Conservation (phyloP, 2,797 vertebrate species). For the Valencia hispanica region DNA sequence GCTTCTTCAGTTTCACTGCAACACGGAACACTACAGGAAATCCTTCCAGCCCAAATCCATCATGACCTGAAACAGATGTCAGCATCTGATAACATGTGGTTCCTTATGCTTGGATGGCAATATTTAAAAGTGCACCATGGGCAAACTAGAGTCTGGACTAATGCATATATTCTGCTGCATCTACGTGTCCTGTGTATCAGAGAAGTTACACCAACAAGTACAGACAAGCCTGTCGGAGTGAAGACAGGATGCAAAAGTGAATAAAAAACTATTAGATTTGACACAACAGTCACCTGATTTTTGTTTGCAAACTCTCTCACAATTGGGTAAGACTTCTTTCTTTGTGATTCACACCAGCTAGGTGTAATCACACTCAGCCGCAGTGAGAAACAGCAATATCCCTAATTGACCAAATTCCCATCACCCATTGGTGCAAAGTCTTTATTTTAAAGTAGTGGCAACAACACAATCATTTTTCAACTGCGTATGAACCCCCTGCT, state of each 20-base stretch:
- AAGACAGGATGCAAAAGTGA: constrained; percentile 11
- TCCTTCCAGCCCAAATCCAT: no score
- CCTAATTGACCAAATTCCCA: constrained; percentile 20
- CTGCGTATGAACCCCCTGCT: constrained; percentile 28
- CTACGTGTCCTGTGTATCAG: constrained; percentile 13
- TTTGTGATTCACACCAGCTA: constrained; percentile 11
- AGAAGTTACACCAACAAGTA: constrained; percentile 5
- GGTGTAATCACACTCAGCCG: constrained; percentile 25
- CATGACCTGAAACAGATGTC: constrained; percentile 50
- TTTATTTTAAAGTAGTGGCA: constrained; percentile 30
- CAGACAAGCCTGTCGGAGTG: constrained; percentile 11
- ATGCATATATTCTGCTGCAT: constrained; percentile 34
- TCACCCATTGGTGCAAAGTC: constrained; percentile 29
- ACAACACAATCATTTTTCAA: constrained; percentile 1
- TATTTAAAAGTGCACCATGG: constrained; percentile 27
- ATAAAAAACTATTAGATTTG: constrained; percentile 8
- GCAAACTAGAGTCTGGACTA: constrained; percentile 27
- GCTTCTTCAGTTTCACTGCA: no score
- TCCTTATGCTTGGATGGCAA: constrained; percentile 26
- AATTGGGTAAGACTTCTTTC: constrained; percentile 7
- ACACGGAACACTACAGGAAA: no score
- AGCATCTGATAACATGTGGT: constrained; percentile 36
- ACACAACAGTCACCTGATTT: constrained; percentile 7
- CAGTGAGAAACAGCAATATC: constrained; percentile 19
- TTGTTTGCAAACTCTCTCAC: constrained; percentile 23